phyloP scores from a whole-genome alignment of 2,113 vertebrate genomes.

The Carassius auratus region DNA sequence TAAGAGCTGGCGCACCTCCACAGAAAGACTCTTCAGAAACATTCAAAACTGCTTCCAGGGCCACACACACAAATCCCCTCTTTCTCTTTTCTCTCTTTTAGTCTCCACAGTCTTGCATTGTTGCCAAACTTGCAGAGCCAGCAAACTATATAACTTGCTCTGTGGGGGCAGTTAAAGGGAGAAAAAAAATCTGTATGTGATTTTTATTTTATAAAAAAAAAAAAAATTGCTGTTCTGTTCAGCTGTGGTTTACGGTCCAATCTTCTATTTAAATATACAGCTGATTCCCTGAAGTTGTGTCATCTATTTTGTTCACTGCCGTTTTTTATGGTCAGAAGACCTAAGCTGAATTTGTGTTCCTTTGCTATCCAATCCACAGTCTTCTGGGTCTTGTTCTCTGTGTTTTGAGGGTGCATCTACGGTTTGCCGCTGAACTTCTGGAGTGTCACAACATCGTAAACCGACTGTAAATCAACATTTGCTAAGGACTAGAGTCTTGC shows the following conservation, averaged over 20 bases:
- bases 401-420: not conserved
- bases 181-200: not conserved
- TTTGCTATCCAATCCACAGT: not conserved
- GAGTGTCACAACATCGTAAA: not conserved
- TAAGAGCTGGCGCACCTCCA: constrained; percentile 55
- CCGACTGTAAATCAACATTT: not conserved
- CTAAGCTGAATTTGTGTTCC: not conserved
- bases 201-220: not conserved
- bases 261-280: not conserved
- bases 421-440: not conserved
- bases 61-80: constrained; percentile 24
- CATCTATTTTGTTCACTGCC: not conserved
- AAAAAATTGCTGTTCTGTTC: constrained; percentile 4
- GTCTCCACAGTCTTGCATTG: constrained; percentile 39
- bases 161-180: constrained; percentile 49
- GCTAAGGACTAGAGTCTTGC: not conserved
- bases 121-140: constrained; percentile 55
- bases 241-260: constrained; percentile 18
- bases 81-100: constrained; percentile 21
- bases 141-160: constrained; percentile 52
- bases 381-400: not conserved
- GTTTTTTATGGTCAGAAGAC: not conserved
- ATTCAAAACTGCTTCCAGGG: constrained; percentile 58
- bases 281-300: not conserved
- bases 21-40: constrained; percentile 59